Evolutionary conservation across 2,797 vertebrate species (phyloP).

Genomic region (Lithobates pipiens): DNA sequence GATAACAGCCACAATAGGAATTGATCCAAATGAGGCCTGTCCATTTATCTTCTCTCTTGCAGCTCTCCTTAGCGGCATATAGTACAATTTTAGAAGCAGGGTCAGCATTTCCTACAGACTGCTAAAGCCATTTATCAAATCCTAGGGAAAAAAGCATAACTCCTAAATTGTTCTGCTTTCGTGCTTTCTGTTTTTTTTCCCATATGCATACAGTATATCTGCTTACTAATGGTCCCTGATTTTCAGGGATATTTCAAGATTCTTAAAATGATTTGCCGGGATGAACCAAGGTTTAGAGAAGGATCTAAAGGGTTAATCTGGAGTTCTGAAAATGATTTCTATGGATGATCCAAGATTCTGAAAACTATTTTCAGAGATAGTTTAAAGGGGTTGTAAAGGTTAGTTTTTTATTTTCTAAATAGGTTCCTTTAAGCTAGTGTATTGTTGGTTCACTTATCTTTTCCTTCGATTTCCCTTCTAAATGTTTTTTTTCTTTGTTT

Average conservation of each 20-base stretch:
- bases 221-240: neutral
- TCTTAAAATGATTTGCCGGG: neutral
- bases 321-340: too few species aligned
- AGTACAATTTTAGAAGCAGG: constrained; percentile 36
- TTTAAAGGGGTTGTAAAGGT: too few species aligned
- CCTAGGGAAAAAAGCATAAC: constrained; percentile 6
- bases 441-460: too few species aligned
- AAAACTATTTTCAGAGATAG: too few species aligned
- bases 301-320: too few species aligned
- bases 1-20: constrained; percentile 49
- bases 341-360: too few species aligned
- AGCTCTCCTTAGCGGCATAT: constrained; percentile 27
- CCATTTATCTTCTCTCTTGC: constrained; percentile 48
- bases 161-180: neutral
- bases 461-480: too few species aligned
- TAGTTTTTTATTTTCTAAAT: too few species aligned
- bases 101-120: constrained; percentile 50
- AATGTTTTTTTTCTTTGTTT: too few species aligned
- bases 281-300: too few species aligned
- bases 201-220: neutral
- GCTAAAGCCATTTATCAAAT: constrained; percentile 47
- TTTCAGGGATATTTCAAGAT: neutral
- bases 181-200: neutral
- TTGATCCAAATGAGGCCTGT: constrained; percentile 40
- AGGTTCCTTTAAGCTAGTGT: too few species aligned